phyloP scores from a whole-genome alignment of 2,113 vertebrate genomes.

The Paraplagusia blochii region DNA sequence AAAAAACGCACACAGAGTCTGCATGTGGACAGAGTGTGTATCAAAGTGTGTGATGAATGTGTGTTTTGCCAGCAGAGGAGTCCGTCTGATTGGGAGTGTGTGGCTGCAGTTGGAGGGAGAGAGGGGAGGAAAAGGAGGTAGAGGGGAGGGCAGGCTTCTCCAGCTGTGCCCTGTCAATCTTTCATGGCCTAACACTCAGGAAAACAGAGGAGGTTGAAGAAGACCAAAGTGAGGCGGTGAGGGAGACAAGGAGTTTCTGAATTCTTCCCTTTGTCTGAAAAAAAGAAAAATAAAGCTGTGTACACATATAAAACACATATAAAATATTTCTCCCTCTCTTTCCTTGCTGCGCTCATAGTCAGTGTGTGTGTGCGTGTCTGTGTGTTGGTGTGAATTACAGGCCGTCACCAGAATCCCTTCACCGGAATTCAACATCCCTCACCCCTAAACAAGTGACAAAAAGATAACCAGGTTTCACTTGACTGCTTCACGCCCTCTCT shows the following conservation, averaged over 20 bases:
- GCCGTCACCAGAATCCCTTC: slow-evolving; percentile 41
- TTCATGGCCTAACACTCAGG: slow-evolving; percentile 63
- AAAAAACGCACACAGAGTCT: slow-evolving; percentile 30
- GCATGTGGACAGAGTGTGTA: slow-evolving; percentile 47
- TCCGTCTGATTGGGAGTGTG: slow-evolving; percentile 16
- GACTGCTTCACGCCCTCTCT: slow-evolving; percentile 56
- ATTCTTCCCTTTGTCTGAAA: slow-evolving; percentile 55
- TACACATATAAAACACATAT: slow-evolving; percentile 53
- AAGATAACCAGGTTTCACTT: slow-evolving; percentile 73
- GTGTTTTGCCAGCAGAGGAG: slow-evolving; percentile 30
- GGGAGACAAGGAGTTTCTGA: slow-evolving; percentile 44
- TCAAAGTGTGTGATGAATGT: slow-evolving; percentile 39
- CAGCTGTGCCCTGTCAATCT: slow-evolving; percentile 76
- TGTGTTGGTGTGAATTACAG: slow-evolving; percentile 44
- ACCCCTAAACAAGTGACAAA: slow-evolving; percentile 72
- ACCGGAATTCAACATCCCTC: slow-evolving; percentile 65
- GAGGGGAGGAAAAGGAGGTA: slow-evolving; percentile 1
- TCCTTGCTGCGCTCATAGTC: no score
- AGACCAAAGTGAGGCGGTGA: slow-evolving; percentile 42
- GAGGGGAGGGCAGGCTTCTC: slow-evolving; percentile 43
- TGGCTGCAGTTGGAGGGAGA: slow-evolving; percentile 9
- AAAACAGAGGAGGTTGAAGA: slow-evolving; percentile 60
- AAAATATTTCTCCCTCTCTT: slow-evolving; percentile 22
- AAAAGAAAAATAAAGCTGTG: slow-evolving; percentile 59
- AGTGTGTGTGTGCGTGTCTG: slow-evolving; percentile 26